Percentiles rank a stretch among this genome's conserved stretches.
phyloP scores from a whole-genome alignment of 1,140 invertebrate species.

The Pygmarrhopalites habei region DNA sequence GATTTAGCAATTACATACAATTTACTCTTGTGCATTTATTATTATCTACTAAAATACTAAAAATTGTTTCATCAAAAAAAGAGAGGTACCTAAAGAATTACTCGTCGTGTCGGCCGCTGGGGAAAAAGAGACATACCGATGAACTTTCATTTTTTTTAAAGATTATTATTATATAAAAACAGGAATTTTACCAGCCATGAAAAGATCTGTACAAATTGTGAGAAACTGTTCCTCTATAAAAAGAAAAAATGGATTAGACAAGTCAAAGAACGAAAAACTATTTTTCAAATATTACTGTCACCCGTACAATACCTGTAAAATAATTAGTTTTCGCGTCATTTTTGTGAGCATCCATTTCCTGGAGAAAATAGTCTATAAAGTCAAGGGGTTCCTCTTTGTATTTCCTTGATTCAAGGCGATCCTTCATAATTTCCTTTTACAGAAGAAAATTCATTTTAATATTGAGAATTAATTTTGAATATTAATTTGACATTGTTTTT shows the following conservation, averaged over 20 bases:
- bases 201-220: slow-evolving; percentile 44
- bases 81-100: slow-evolving; percentile 43
- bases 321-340: neutral
- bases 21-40: too few relatives aligned
- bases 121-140: neutral
- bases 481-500: neutral
- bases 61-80: too few relatives aligned
- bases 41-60: too few relatives aligned
- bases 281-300: neutral
- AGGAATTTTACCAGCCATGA: slow-evolving; percentile 30
- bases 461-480: neutral
- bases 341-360: slow-evolving; percentile 18
- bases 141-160: too few relatives aligned
- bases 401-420: neutral
- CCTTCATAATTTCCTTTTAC: slow-evolving; percentile 12
- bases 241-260: neutral
- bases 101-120: slow-evolving; percentile 40
- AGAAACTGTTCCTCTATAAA: slow-evolving; percentile 33
- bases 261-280: neutral
- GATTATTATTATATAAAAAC: neutral
- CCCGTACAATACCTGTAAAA: neutral
- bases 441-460: neutral
- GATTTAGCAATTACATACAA: too few relatives aligned
- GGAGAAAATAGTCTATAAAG: slow-evolving; percentile 24
- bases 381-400: slow-evolving; percentile 12